A percentile compares a stretch with the other conserved stretches of the same genome.
Evolutionary conservation across 2,888 invertebrate genomes (phyloP).

Genomic region (Heliconius aoede): DNA sequence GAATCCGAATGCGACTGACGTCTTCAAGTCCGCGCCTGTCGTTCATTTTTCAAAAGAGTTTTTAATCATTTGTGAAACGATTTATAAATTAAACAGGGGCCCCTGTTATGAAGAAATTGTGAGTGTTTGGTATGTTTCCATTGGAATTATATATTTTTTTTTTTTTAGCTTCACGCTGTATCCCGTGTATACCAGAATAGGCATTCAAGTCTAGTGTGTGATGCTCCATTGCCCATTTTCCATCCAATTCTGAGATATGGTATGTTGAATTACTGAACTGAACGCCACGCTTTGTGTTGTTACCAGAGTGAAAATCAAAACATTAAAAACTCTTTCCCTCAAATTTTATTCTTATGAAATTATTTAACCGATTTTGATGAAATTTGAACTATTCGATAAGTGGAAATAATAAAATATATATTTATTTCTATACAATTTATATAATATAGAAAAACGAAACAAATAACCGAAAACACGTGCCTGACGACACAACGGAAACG

Average conservation of each 20-base stretch:
- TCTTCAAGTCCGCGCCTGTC: conserved; percentile 51
- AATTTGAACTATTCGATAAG: too few relatives aligned
- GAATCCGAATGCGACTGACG: conserved; percentile 48
- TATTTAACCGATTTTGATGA: too few relatives aligned
- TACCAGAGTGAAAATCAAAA: too few relatives aligned
- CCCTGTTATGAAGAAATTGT: conserved; percentile 81
- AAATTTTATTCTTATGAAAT: too few relatives aligned
- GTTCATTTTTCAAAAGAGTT: conserved; percentile 81
- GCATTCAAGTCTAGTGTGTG: neutral
- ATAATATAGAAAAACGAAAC: neutral
- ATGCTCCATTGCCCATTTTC: neutral
- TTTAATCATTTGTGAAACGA: conserved; percentile 83
- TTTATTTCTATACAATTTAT: too few relatives aligned
- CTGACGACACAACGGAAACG: conserved; percentile 55
- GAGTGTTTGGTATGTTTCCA: conserved; percentile 64
- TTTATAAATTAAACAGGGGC: conserved; percentile 83
- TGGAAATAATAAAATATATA: too few relatives aligned
- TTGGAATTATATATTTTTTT: conserved; percentile 39
- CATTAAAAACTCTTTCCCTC: too few relatives aligned
- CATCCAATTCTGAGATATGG: too few relatives aligned
- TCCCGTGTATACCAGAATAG: too few relatives aligned
- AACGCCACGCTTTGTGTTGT: too few relatives aligned
- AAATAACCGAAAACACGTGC: neutral
- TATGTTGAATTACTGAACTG: too few relatives aligned
- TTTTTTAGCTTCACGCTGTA: neutral